These are phyloP conservation scores for Poeciliopsis prolifica DNA, from an alignment of 2,113 vertebrate genomes.

Conservation along the genomic window DNA sequence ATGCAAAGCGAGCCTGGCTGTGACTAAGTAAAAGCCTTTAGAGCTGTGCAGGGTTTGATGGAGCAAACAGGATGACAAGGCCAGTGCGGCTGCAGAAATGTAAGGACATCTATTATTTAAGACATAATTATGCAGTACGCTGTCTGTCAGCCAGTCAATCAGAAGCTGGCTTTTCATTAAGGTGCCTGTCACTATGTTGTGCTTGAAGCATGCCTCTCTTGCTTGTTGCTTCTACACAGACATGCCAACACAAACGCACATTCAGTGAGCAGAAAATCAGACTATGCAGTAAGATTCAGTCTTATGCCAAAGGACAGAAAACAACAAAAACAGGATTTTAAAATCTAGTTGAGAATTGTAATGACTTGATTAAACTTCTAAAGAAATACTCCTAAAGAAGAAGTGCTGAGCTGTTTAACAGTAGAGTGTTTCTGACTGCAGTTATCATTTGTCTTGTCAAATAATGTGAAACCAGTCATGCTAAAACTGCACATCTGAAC, in stretches of 20 bases:
- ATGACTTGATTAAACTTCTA: background rate
- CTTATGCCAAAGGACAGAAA: background rate
- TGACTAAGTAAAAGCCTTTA: constrained; percentile 12
- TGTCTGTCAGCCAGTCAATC: constrained; percentile 79
- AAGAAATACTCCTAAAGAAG: background rate
- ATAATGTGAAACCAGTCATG: too few relatives aligned
- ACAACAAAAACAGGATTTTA: background rate
- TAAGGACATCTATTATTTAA: constrained; percentile 81
- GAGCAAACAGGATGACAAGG: constrained; percentile 33
- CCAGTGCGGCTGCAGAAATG: constrained; percentile 57
- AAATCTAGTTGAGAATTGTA: background rate
- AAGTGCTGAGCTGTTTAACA: too few relatives aligned
- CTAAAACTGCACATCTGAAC: too few relatives aligned
- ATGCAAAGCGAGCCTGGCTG: constrained; percentile 1
- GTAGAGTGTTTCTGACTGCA: too few relatives aligned
- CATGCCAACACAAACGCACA: background rate
- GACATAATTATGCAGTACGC: constrained; percentile 77
- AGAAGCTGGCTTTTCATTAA: constrained; percentile 80
- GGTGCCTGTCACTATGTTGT: constrained; percentile 65
- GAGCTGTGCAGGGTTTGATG: constrained; percentile 36
- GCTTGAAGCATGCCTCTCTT: constrained; percentile 59
- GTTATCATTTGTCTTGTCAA: too few relatives aligned
- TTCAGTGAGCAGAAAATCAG: constrained; percentile 6
- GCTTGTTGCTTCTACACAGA: constrained; percentile 14
- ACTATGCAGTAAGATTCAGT: background rate